A percentile compares a stretch with the other conserved stretches of the same genome.
These are phyloP conservation scores for Brachycybe producta DNA, from an alignment of 2,888 invertebrate genomes.

Conservation along the genomic window DNA sequence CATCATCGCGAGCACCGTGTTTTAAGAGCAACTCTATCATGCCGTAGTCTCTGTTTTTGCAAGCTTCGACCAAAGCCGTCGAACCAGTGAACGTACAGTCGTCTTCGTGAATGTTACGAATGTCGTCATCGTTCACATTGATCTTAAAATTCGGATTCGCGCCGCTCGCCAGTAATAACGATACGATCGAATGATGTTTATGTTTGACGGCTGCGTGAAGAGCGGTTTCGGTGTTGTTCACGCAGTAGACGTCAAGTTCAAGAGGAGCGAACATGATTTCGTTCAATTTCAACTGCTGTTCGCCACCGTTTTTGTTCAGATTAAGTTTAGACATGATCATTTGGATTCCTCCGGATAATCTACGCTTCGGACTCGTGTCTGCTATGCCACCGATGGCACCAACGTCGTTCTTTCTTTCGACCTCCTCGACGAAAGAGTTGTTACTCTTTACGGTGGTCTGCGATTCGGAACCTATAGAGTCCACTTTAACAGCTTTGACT, in stretches of 20 bases:
- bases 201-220: conserved; percentile 67
- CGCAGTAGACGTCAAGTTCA: conserved; percentile 57
- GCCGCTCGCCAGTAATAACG: conserved; percentile 56
- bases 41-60: conserved; percentile 50
- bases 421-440: neutral
- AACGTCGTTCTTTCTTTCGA: neutral
- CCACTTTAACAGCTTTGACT: conserved; percentile 45
- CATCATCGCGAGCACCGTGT: conserved; percentile 75
- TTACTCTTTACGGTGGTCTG: neutral
- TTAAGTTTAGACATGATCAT: conserved; percentile 73
- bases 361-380: conserved; percentile 34
- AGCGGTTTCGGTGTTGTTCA: conserved; percentile 65
- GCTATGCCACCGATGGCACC: neutral
- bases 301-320: conserved; percentile 38
- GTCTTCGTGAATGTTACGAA: conserved; percentile 20
- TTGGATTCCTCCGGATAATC: conserved; percentile 77
- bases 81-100: conserved; percentile 28
- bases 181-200: conserved; percentile 56
- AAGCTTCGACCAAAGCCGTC: conserved; percentile 54
- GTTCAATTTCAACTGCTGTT: conserved; percentile 19
- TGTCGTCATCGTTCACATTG: conserved; percentile 35
- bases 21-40: conserved; percentile 63
- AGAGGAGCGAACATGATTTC: conserved; percentile 48
- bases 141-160: conserved; percentile 67
- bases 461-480: neutral